These are phyloP conservation scores for Meloidogyne exigua DNA, from an alignment of 1,140 invertebrate genomes.

Conservation along the genomic window DNA sequence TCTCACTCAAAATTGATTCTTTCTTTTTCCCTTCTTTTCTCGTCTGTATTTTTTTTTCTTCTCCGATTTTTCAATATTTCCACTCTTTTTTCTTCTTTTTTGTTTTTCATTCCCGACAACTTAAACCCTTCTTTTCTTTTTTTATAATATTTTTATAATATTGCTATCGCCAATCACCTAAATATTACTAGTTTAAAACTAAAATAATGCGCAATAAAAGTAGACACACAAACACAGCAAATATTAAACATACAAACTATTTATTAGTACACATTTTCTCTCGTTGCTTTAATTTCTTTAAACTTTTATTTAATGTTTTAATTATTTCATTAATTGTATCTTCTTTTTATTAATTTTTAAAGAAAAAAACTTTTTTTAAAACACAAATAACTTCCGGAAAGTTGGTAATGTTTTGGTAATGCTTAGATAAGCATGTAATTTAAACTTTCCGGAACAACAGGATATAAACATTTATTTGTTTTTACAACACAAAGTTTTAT, in stretches of 20 bases:
- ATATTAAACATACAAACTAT: too few species aligned
- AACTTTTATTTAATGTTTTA: conserved; percentile 12
- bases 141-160: not conserved
- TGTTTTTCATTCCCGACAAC: conserved; percentile 4
- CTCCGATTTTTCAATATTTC: not conserved
- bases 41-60: not conserved
- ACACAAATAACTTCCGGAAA: too few species aligned
- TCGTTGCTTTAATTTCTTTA: not conserved
- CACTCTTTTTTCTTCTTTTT: not conserved
- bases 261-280: conserved; percentile 4
- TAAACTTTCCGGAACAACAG: too few species aligned
- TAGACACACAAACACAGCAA: not conserved
- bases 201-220: not conserved
- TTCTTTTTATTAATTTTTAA: too few species aligned
- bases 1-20: not conserved
- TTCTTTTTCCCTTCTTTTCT: not conserved
- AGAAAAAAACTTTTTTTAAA: too few species aligned
- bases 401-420: too few species aligned
- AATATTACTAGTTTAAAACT: not conserved
- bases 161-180: not conserved
- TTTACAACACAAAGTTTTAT: too few species aligned
- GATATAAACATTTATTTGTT: too few species aligned
- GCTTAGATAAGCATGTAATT: too few species aligned
- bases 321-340: too few species aligned
- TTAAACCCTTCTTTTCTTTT: too few species aligned